Base-by-base conservation (phyloP, 2,888 invertebrate species). In the Athrips mouffetella region DNA sequence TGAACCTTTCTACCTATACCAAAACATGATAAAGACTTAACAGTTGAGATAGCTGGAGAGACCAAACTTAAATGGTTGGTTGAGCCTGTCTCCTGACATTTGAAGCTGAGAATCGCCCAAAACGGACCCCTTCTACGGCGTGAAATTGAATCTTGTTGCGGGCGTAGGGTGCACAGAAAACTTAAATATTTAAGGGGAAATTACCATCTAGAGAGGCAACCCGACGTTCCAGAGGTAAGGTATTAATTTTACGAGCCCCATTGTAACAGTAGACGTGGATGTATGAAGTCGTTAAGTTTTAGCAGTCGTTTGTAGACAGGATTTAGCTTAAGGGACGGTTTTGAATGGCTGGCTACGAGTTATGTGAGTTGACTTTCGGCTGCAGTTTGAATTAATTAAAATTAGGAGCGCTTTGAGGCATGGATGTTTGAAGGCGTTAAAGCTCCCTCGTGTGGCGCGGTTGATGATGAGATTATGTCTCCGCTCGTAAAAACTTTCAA, bases 71-170 rank as follows among this genome's bases (percentile, higher is more conserved):
- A 62, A 59, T 81, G 79, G 82, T 57, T 67, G 67, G 54, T 57
- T 71, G 72, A 71, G 73, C 67, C 72, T 80, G 76, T 83, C 81
- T 84, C 75, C 67, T 83, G 84, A 82, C 80, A 71, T 84, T 82
- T 79, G 79, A 83, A 76, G 75, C 70, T 71, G 76, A 70, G 71
- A 76, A 80, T 76, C 77, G 76, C 63, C 80, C 70, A 73, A 73
- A 76, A 63, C 68, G 71, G 74, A 79, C 78, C 85, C 84, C 80
- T 83, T 84, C 76, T 72, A 70, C 76, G 83, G 84, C 83, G 86
- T 86, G 81, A 87, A 87, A 88, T 88, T 88, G 87, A 88, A 88
- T 88, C 86, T 81, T 87, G 87, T 86, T 86, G 81, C 77, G 82
- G 83, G 67, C 65, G 73, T 71, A 80, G 85, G 86, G 84, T 73